Base-by-base conservation (phyloP, 2,888 invertebrate species). In the Rhyacophila evoluta region DNA sequence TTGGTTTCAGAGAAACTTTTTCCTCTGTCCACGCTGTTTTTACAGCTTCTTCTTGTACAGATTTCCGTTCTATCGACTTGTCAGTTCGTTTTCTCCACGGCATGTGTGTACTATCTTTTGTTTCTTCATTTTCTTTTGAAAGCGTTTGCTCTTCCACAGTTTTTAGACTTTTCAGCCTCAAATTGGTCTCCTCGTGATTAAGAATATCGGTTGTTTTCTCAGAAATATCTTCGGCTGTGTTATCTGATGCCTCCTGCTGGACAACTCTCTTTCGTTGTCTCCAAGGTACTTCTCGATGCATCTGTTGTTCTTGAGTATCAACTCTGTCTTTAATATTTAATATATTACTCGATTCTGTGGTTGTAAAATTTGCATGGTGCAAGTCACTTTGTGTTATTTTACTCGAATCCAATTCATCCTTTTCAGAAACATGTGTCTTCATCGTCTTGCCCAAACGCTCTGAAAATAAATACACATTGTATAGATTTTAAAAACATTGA, bases 11-110 rank as follows among this genome's bases (percentile, higher is more conserved):
- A 83, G 90, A 89, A 11, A 93, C 89, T 82, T 91, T 89, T 86
- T 94, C 92, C 84, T 94, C 91, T 1, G 92, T 94, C 92, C 92
- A 92, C 8, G 92, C 90, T 84, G 90, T 83, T 75, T 85, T 83
- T 73, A 86, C 86, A 1, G 86, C 85, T 74, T 87, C 87, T 83
- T 87, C 86, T 25, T 86, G 85, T 82, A 91, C 83, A 33, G 88
- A 86, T 85, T 91, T 72, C 84, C 85, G 70, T 83, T 83, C 81
- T 84, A 28, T n/a, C n/a, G 74, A 83, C 79, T 84, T 83, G 81
- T 88, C 87, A 38, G 85, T 83, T 77, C 85, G 88, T 83, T 83
- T 86, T 85, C 83, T 86, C 78, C 86, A 55, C 86, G 85, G 29
- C 84, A 83, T 74, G 83, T 86, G 81, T 82, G 84, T 85, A 82